phyloP scores from a whole-genome alignment of 2,113 vertebrate genomes.

The Falco punctatus region DNA sequence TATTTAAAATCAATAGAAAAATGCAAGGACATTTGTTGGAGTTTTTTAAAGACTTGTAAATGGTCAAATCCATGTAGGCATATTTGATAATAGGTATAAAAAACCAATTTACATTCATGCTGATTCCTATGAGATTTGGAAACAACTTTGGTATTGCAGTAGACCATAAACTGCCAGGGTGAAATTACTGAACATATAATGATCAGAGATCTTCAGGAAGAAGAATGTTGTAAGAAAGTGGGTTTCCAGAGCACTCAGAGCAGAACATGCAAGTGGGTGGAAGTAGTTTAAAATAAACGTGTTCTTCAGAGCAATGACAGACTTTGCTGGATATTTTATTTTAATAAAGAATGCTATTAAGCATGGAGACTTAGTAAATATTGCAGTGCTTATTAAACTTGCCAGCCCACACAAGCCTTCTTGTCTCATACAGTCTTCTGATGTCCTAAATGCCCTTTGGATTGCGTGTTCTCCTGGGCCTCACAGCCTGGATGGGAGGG shows the following conservation, averaged over 20 bases:
- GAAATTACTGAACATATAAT: background rate
- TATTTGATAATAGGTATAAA: background rate
- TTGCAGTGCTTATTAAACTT: conserved; percentile 14
- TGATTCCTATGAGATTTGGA: background rate
- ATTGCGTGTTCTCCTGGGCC: background rate
- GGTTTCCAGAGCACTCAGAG: background rate
- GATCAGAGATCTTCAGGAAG: background rate
- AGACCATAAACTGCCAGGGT: background rate
- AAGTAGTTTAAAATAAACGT: background rate
- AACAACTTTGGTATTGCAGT: background rate
- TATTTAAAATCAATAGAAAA: background rate
- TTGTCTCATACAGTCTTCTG: conserved; percentile 17
- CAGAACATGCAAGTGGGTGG: background rate
- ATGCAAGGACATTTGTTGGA: background rate
- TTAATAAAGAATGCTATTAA: background rate
- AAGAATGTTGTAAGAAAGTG: background rate
- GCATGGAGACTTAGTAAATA: conserved; percentile 1
- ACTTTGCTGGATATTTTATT: background rate
- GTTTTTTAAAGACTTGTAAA: background rate
- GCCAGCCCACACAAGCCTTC: background rate
- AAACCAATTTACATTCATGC: background rate
- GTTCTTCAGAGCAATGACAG: background rate
- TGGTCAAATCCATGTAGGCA: background rate
- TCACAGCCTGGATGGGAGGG: background rate
- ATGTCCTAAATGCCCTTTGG: conserved; percentile 10